Base-by-base conservation (phyloP, 2,888 invertebrate genomes). In the Tachina fera region DNA sequence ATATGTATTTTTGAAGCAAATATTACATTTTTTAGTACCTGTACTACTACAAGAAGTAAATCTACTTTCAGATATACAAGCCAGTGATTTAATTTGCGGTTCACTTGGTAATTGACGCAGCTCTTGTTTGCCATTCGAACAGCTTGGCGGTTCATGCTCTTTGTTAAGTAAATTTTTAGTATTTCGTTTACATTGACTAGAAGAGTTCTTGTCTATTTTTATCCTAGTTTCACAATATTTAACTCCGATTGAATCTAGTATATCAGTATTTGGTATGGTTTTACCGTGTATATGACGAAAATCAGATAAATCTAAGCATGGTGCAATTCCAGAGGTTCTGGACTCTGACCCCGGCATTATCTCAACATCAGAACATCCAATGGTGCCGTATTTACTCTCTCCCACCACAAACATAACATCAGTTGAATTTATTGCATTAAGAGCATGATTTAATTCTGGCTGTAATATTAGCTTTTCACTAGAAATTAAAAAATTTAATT, bases 391-490 rank as follows among this genome's bases (percentile, higher is more conserved):
- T 4, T 67, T 72, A 0, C 89, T 88, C 9, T 90, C 88, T 2
- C 90, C 89, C 47, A 91, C 76, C 0, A 89, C 88, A n/a, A 91
- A 90, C 8, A 91, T 83, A 0, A 90, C 71, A 74, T 91, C 91
- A 4, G 85, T 87, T 0, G 90, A 88, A 87, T 89, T 89, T 9
- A 90, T 83, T 0, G 88, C 74, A 39, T 87, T 88, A 45, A 90
- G 74, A 19, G 56, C 31, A 9, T 22, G 49, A 43, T 89, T 89
- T 10, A 84, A 39, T 41, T 43, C 68, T 9, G 72, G 51, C 1
- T 68, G 14, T 9, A 22, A 1, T 1, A 72, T 31, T 67, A 61
- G 63, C 0, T 83, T 65, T 16, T 86, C 86, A 3, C 87, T 87
- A 31, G 16, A 75, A 80, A 49, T 19, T 5, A 39, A 31, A 19